These are phyloP conservation scores for Ctena decussata DNA, from an alignment of 2,888 invertebrate species.

Conservation along the genomic window DNA sequence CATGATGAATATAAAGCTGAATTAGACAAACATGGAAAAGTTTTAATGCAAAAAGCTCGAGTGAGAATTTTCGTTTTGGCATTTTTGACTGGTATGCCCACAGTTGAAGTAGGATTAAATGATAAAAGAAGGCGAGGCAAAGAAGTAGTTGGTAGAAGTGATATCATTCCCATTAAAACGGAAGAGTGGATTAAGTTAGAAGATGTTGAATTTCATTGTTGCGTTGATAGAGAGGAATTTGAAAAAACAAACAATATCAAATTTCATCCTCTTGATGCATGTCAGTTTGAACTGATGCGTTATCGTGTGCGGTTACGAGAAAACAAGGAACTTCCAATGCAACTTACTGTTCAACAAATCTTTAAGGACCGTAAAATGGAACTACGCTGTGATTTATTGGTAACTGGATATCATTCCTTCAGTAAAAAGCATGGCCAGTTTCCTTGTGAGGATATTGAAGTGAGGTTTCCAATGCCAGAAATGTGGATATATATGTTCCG, in stretches of 20 bases:
- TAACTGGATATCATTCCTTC: constrained; percentile 98
- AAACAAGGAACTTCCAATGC: constrained; percentile 96
- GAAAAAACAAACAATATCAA: constrained; percentile 88
- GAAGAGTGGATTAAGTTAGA: constrained; percentile 99
- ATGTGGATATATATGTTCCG: constrained; percentile 99
- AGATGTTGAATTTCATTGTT: constrained; percentile 97
- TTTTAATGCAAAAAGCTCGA: constrained; percentile 93
- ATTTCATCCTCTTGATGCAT: constrained; percentile 96
- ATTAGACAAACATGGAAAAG: constrained; percentile 84
- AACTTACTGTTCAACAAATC: constrained; percentile 94
- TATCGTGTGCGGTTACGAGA: constrained; percentile 93
- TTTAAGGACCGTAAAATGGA: constrained; percentile 91
- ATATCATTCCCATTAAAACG: constrained; percentile 96
- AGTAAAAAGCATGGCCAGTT: constrained; percentile 97
- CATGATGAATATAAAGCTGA: constrained; percentile 86
- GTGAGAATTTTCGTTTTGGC: constrained; percentile 98
- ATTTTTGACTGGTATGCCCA: constrained; percentile 97
- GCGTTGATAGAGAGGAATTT: constrained; percentile 97
- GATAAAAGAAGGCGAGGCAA: constrained; percentile 99
- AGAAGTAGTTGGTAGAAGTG: constrained; percentile 99
- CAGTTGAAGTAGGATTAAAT: constrained; percentile 98
- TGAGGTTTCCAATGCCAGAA: constrained; percentile 97
- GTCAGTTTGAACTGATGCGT: constrained; percentile 98
- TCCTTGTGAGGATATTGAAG: constrained; percentile 93
- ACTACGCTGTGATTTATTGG: constrained; percentile 97